Conservation (phyloP, 2,888 invertebrate genomes). For the Xestia sexstrigata region DNA sequence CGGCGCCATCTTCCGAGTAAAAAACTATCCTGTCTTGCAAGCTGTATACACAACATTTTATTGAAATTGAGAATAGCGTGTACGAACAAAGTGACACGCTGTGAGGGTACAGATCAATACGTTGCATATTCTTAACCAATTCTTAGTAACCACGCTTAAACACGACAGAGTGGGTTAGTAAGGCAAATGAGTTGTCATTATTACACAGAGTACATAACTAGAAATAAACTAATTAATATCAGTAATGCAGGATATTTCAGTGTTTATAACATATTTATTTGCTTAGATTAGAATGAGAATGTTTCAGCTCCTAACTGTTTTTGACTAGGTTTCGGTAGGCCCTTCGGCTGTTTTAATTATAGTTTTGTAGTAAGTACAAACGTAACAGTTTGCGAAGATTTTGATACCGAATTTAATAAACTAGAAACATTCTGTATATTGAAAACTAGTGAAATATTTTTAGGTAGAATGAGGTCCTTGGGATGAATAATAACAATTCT, state of each 20-base stretch:
- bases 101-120: neutral
- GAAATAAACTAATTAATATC: constrained; percentile 25
- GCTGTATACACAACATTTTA: neutral
- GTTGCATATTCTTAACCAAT: neutral
- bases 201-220: constrained; percentile 31
- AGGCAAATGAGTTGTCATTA: constrained; percentile 31
- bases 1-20: neutral
- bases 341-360: constrained; percentile 17
- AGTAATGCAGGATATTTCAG: constrained; percentile 2
- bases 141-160: constrained; percentile 14
- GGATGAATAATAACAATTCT: neutral
- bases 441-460: constrained; percentile 5
- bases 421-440: neutral
- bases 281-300: constrained; percentile 12
- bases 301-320: constrained; percentile 33
- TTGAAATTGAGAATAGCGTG: neutral
- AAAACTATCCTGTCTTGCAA: neutral
- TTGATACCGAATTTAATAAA: constrained; percentile 4
- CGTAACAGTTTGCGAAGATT: neutral
- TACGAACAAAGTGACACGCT: neutral
- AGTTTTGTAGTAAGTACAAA: constrained; percentile 1
- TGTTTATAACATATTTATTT: neutral
- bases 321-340: constrained; percentile 63
- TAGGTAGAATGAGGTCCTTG: neutral
- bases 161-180: constrained; percentile 31